Conservation (phyloP, 2,888 invertebrate genomes). For the Agonopterix arenella region DNA sequence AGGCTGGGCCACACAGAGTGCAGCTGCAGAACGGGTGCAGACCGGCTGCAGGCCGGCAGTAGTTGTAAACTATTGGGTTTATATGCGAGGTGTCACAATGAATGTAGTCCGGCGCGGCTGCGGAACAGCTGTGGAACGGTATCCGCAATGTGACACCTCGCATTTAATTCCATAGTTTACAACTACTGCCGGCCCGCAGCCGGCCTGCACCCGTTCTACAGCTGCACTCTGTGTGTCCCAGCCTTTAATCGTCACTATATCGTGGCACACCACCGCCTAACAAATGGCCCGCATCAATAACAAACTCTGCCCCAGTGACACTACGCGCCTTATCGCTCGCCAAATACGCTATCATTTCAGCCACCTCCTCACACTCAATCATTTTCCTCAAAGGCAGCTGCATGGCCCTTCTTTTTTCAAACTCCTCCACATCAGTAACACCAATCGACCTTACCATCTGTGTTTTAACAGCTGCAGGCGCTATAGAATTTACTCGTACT, state of each 20-base stretch:
- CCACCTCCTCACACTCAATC: conserved; percentile 8
- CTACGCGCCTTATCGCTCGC: conserved; percentile 12
- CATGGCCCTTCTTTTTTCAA: neutral
- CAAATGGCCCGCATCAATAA: conserved; percentile 10
- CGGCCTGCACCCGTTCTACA: too few species aligned
- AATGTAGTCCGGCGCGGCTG: too few species aligned
- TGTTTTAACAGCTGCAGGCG: conserved; percentile 80
- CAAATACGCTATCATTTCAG: conserved; percentile 9
- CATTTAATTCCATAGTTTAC: too few species aligned
- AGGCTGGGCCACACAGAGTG: too few species aligned
- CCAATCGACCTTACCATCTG: conserved; percentile 5
- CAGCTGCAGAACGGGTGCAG: too few species aligned
- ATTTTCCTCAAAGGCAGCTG: conserved; percentile 6
- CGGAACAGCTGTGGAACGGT: too few species aligned
- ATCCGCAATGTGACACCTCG: too few species aligned
- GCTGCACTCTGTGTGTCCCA: too few species aligned
- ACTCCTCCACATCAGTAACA: conserved; percentile 1
- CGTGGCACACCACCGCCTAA: conserved; percentile 3
- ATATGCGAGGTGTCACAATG: too few species aligned
- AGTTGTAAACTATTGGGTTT: too few species aligned
- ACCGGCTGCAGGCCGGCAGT: too few species aligned
- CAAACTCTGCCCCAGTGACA: conserved; percentile 7
- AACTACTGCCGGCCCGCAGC: too few species aligned
- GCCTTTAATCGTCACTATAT: neutral
- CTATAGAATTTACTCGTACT: conserved; percentile 80